Conservation (phyloP, 2,797 vertebrate species). For the Rhinella marina region DNA sequence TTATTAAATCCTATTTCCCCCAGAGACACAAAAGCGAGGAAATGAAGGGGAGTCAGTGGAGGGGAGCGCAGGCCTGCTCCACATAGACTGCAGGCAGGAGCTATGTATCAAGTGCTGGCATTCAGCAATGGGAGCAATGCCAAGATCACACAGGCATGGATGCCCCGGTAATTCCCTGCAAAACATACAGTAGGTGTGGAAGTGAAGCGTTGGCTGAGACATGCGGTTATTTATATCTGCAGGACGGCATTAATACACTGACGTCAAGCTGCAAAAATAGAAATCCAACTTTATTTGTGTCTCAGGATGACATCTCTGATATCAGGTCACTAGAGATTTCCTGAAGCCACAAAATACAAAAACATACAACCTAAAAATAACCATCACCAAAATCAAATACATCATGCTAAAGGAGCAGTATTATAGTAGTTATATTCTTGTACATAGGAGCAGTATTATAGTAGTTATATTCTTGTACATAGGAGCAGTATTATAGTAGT, state of each 20-base stretch:
- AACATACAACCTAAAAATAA: background rate
- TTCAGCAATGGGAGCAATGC: background rate
- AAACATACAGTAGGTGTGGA: background rate
- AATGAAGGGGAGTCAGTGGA: conserved; percentile 1
- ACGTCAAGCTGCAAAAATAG: conserved; percentile 8
- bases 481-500: background rate
- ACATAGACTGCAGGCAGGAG: background rate
- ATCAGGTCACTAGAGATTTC: background rate
- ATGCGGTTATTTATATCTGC: conserved; percentile 16
- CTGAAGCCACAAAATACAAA: background rate
- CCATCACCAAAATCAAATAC: background rate
- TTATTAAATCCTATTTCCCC: conserved; percentile 64
- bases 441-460: conserved; percentile 3
- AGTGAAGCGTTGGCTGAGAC: background rate
- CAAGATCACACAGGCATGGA: background rate
- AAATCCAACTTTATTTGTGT: background rate
- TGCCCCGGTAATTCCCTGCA: conserved; percentile 18
- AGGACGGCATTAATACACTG: background rate
- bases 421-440: conserved; percentile 13
- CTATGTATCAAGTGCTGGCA: background rate
- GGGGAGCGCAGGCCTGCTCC: background rate
- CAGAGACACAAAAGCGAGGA: conserved; percentile 55
- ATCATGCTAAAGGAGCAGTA: background rate
- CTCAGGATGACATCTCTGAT: background rate
- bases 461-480: conserved; percentile 10